A percentile compares a stretch with the other conserved stretches of the same genome.
Evolutionary conservation across 2,797 vertebrate genomes (phyloP).

Genomic region (Lithobates sylvaticus): DNA sequence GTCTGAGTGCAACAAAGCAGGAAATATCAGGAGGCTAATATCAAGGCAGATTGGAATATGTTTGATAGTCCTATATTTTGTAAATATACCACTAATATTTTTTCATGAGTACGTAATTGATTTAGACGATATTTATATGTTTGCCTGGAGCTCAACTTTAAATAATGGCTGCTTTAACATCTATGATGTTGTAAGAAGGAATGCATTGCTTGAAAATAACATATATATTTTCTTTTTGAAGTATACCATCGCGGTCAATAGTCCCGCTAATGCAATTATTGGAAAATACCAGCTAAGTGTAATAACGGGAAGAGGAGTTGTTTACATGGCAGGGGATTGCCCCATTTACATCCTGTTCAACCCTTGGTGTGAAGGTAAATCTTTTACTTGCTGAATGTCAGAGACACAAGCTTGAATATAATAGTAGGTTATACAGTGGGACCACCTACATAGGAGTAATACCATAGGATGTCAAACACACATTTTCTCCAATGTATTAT

Average conservation of each 20-base stretch:
- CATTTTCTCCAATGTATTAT: too few relatives aligned
- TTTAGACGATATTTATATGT: too few relatives aligned
- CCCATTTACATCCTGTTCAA: slow-evolving; percentile 74
- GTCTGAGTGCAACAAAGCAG: too few relatives aligned
- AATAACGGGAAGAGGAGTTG: slow-evolving; percentile 60
- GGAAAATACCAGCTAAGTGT: slow-evolving; percentile 70
- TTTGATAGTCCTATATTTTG: too few relatives aligned
- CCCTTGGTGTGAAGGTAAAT: slow-evolving; percentile 76
- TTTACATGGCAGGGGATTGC: slow-evolving; percentile 50
- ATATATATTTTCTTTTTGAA: slow-evolving; percentile 53
- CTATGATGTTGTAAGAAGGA: not conserved
- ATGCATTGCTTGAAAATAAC: not conserved
- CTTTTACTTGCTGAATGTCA: not conserved
- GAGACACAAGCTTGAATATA: not conserved
- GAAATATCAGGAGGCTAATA: too few relatives aligned
- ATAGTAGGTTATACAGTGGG: not conserved
- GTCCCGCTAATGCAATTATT: slow-evolving; percentile 63
- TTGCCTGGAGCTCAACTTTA: too few relatives aligned
- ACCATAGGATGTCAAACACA: too few relatives aligned
- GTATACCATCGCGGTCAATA: slow-evolving; percentile 69
- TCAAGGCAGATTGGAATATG: too few relatives aligned
- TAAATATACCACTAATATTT: too few relatives aligned
- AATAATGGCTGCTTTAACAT: too few relatives aligned
- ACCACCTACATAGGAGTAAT: too few relatives aligned
- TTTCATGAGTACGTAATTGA: too few relatives aligned